Base-by-base conservation (phyloP, 2,888 invertebrate species). In the Campaea margaritaria region DNA sequence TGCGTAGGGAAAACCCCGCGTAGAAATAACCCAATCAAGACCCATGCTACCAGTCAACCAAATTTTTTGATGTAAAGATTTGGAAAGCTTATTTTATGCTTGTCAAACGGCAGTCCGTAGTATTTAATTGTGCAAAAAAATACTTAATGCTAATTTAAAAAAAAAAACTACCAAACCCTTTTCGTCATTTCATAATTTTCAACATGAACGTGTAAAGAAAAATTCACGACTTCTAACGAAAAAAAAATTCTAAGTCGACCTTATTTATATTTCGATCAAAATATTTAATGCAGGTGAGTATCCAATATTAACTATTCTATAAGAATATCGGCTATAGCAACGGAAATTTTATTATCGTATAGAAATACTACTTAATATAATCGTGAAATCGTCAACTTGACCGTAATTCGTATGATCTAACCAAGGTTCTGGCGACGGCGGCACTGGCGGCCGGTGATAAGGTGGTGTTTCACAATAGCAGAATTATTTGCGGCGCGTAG, bases 401-500 rank as follows among this genome's bases (percentile, higher is more conserved):
- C 92, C 92, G 91, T 91, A 92, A 91, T 91, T 91, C 87, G 83
- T 86, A 76, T 87, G 89, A 89, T 91, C 86, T 84, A 83, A 73
- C 86, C 90, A 91, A 92, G 91, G 91, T 82, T 76, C 75, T 67
- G 73, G 68, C 45, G 59, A 45, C 54, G 53, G 44, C 52, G 62
- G 76, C 74, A 74, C 73, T 86, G 89, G 73, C 73, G 71, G 65
- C 76, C 76, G 75, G 76, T 88, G 91, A 91, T 90, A 89, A 89
- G 86, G 80, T 76, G 73, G 69, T 82, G 85, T 92, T 92, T 87
- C 92, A 91, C 92, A 92, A 92, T 86, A 90, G 90, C 88, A 87
- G 91, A 91, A 91, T 91, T 92, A 92, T 92, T 92, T 91, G 92
- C 91, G 91, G 89, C 87, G 81, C 79, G 81, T 87, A 78, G 82